These are phyloP conservation scores for Pandemis cinnamomeana DNA, from an alignment of 2,888 invertebrate genomes.

Conservation along the genomic window DNA sequence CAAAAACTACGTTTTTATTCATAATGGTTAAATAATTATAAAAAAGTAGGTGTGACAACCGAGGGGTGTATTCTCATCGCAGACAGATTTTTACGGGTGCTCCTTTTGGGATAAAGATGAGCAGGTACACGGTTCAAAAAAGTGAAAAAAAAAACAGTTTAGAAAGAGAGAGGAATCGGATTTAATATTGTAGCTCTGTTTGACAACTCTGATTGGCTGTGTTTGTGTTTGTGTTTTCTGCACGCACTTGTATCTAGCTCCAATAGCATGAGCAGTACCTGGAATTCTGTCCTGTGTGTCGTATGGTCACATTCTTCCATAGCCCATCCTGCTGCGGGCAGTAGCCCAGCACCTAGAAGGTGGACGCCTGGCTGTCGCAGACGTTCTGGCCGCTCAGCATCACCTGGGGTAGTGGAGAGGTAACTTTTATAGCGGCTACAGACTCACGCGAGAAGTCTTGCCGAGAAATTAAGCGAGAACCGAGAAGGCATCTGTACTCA, in stretches of 20 bases:
- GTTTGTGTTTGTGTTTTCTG: not conserved
- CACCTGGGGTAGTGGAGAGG: constrained; percentile 74
- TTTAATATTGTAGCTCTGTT: too few relatives aligned
- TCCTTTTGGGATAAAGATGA: not conserved
- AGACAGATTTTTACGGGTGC: not conserved
- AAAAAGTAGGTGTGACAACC: not conserved
- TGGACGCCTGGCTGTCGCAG: constrained; percentile 87
- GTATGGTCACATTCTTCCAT: constrained; percentile 91
- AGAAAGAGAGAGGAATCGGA: too few relatives aligned
- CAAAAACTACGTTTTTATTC: constrained; percentile 6
- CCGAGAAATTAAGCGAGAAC: too few relatives aligned
- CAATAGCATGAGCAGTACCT: not conserved
- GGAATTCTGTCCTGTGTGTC: not conserved
- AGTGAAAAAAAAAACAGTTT: too few relatives aligned
- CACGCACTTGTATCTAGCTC: not conserved
- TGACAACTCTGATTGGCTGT: too few relatives aligned
- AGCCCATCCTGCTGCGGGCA: constrained; percentile 95
- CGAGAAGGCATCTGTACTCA: too few relatives aligned
- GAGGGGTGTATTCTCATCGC: not conserved
- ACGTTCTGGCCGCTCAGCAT: constrained; percentile 90
- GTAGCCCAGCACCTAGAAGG: constrained; percentile 92
- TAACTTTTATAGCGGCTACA: too few relatives aligned
- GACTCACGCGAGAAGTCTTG: too few relatives aligned
- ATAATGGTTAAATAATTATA: not conserved
- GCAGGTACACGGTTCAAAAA: too few relatives aligned